Conservation (phyloP, 2,888 invertebrate genomes). For the Dicyrtomina minuta region DNA sequence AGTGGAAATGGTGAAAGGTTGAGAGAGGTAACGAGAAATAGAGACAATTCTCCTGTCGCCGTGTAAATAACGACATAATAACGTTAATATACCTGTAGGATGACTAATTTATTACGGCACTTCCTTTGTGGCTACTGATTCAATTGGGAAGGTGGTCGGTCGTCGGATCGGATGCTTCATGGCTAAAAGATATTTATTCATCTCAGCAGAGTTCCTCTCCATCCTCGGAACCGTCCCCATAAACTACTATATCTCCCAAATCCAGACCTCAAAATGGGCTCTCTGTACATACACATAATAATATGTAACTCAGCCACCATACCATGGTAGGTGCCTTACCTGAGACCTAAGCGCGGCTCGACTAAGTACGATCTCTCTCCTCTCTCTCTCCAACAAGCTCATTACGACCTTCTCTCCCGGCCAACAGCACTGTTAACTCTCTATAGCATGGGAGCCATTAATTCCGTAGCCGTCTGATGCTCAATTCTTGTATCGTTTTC, state of each 20-base stretch:
- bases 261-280: too few species aligned
- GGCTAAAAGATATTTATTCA: not conserved
- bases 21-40: not conserved
- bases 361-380: too few species aligned
- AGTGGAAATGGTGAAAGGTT: slow-evolving; percentile 14
- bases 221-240: not conserved
- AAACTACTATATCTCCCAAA: too few species aligned
- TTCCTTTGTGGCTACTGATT: slow-evolving; percentile 35
- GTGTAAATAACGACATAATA: slow-evolving; percentile 26
- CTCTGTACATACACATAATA: too few species aligned
- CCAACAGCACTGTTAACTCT: too few species aligned
- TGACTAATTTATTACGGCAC: slow-evolving; percentile 36
- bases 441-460: slow-evolving; percentile 26
- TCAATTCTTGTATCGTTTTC: slow-evolving; percentile 32
- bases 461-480: slow-evolving; percentile 30
- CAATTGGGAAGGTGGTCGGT: slow-evolving; percentile 27
- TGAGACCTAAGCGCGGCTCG: too few species aligned
- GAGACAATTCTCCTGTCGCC: slow-evolving; percentile 23
- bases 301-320: too few species aligned
- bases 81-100: slow-evolving; percentile 32
- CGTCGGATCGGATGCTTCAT: not conserved
- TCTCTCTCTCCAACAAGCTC: too few species aligned
- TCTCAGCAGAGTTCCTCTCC: slow-evolving; percentile 1
- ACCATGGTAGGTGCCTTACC: too few species aligned
- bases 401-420: not conserved